Percentiles rank a stretch among this genome's conserved stretches.
phyloP scores from a whole-genome alignment of 1,140 invertebrate genomes.

The Pteromalus puparum region DNA sequence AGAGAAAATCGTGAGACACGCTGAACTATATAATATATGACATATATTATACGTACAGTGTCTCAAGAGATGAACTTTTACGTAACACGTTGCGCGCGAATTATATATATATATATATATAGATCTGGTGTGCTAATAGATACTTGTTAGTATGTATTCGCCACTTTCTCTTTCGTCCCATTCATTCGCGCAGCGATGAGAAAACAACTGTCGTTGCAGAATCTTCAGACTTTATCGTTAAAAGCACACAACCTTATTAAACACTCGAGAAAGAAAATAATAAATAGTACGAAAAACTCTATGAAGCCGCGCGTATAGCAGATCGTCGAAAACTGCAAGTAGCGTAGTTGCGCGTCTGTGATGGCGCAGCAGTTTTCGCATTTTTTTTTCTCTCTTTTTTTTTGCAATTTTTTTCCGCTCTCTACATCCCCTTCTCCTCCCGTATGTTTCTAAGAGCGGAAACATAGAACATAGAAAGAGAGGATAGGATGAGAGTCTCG shows the following conservation, averaged over 20 bases:
- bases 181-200: neutral
- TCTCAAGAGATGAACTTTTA: neutral
- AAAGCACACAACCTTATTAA: no score
- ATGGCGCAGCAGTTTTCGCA: slow-evolving; percentile 13
- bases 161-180: neutral
- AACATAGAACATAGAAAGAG: no score
- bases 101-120: slow-evolving; percentile 16
- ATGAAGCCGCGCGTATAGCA: neutral
- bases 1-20: neutral
- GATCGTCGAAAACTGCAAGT: neutral
- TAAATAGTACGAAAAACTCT: neutral
- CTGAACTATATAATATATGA: neutral
- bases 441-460: neutral
- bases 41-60: neutral
- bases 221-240: neutral
- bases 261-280: neutral
- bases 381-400: slow-evolving; percentile 9
- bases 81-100: neutral
- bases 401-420: slow-evolving; percentile 46
- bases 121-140: no score
- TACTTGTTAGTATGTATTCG: no score
- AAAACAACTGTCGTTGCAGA: neutral
- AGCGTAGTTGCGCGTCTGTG: slow-evolving; percentile 21
- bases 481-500: neutral
- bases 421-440: neutral